Evolutionary conservation across 2,888 invertebrate genomes (phyloP).

Genomic region (Tridacna gigas): DNA sequence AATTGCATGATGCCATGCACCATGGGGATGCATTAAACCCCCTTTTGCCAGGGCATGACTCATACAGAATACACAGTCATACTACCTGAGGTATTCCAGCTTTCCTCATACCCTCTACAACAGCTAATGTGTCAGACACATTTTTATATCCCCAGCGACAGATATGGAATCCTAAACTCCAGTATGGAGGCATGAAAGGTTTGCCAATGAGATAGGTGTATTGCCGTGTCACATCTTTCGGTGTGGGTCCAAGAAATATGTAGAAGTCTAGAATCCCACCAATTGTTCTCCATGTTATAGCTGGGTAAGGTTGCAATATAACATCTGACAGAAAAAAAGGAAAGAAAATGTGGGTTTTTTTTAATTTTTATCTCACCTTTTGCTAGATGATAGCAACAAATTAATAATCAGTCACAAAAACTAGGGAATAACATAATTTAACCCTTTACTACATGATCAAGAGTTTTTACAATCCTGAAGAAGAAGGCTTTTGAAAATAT

Average conservation of each 20-base stretch:
- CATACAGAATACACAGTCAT: not conserved
- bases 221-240: slow-evolving; percentile 85
- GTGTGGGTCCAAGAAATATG: slow-evolving; percentile 91
- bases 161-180: slow-evolving; percentile 94
- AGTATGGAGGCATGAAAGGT: slow-evolving; percentile 86
- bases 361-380: too few relatives aligned
- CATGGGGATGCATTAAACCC: too few relatives aligned
- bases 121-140: slow-evolving; percentile 69
- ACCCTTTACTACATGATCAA: too few relatives aligned
- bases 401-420: too few relatives aligned
- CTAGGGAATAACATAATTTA: too few relatives aligned
- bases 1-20: too few relatives aligned
- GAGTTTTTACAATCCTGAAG: too few relatives aligned
- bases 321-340: slow-evolving; percentile 63
- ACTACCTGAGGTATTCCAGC: slow-evolving; percentile 74
- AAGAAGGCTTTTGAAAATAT: too few relatives aligned
- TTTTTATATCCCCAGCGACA: slow-evolving; percentile 87
- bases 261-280: slow-evolving; percentile 93
- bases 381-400: too few relatives aligned
- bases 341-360: too few relatives aligned
- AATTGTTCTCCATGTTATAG: slow-evolving; percentile 91
- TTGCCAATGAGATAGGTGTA: slow-evolving; percentile 76
- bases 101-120: slow-evolving; percentile 67
- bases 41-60: not conserved
- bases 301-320: slow-evolving; percentile 88